Evolutionary conservation across 2,888 invertebrate species (phyloP).

Genomic region (Agrochola circellaris): DNA sequence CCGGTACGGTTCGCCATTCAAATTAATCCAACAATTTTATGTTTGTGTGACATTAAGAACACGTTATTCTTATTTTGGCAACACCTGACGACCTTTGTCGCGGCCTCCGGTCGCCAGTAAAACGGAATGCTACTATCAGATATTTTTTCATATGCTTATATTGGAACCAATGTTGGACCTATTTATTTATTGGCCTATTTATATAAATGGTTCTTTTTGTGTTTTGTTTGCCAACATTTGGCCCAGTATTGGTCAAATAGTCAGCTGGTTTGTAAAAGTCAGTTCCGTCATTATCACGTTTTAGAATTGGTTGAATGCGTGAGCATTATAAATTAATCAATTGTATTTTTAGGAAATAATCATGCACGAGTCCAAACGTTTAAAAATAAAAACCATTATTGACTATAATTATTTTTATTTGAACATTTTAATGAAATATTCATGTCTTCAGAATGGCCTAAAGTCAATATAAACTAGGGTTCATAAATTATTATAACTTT

Average conservation of each 20-base stretch:
- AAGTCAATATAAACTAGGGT: slow-evolving; percentile 9
- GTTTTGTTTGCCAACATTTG: slow-evolving; percentile 7
- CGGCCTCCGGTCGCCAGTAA: slow-evolving; percentile 69
- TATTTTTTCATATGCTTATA: slow-evolving; percentile 40
- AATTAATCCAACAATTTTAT: slow-evolving; percentile 52
- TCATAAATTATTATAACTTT: slow-evolving; percentile 42
- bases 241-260: slow-evolving; percentile 5
- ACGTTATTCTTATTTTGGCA: slow-evolving; percentile 80
- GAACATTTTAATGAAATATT: slow-evolving; percentile 17
- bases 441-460: slow-evolving; percentile 24
- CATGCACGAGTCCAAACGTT: neutral
- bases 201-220: neutral
- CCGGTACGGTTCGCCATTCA: slow-evolving; percentile 44
- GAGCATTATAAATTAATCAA: slow-evolving; percentile 8
- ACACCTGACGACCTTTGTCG: slow-evolving; percentile 83
- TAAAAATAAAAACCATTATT: slow-evolving; percentile 3
- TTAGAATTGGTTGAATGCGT: slow-evolving; percentile 1
- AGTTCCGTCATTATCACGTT: slow-evolving; percentile 36
- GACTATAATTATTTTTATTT: slow-evolving; percentile 27
- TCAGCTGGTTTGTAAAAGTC: slow-evolving; percentile 9
- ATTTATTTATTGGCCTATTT: slow-evolving; percentile 32
- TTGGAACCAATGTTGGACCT: slow-evolving; percentile 45
- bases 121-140: slow-evolving; percentile 46
- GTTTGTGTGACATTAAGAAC: slow-evolving; percentile 84
- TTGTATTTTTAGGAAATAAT: slow-evolving; percentile 12